Conservation (phyloP, 2,888 invertebrate species). For the Adela reaumurella region DNA sequence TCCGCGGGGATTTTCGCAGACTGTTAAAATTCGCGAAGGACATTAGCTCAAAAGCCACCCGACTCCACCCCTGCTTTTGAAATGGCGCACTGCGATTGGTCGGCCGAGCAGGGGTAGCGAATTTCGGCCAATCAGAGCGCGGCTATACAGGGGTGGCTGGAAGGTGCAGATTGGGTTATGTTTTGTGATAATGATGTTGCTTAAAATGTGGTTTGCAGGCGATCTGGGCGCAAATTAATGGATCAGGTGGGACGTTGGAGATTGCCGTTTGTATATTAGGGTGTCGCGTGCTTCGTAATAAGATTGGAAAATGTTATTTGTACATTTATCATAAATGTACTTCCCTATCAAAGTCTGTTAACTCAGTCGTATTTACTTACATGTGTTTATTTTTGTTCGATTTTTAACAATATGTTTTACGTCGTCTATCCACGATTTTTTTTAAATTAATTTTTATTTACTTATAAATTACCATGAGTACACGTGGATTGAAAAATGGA, state of each 20-base stretch:
- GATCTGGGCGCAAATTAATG: not conserved
- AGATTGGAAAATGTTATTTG: too few relatives aligned
- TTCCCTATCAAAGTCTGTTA: too few relatives aligned
- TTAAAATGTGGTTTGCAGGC: not conserved
- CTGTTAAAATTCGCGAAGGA: slow-evolving; percentile 39
- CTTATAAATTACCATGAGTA: too few relatives aligned
- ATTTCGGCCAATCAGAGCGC: slow-evolving; percentile 30
- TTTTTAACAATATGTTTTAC: too few relatives aligned
- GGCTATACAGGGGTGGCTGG: slow-evolving; percentile 31
- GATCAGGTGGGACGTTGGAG: not conserved
- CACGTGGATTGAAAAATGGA: too few relatives aligned
- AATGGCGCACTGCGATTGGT: slow-evolving; percentile 32
- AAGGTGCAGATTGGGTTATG: slow-evolving; percentile 53
- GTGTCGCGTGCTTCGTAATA: too few relatives aligned
- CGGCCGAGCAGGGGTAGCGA: slow-evolving; percentile 35
- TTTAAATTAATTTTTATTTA: too few relatives aligned
- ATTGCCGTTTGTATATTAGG: too few relatives aligned
- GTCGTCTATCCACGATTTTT: too few relatives aligned
- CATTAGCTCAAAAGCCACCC: slow-evolving; percentile 37
- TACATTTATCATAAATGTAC: too few relatives aligned
- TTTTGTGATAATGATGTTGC: not conserved
- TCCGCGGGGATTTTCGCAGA: slow-evolving; percentile 11
- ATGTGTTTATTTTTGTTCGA: too few relatives aligned
- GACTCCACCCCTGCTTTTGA: slow-evolving; percentile 40
- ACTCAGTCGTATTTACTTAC: too few relatives aligned